Conservation (phyloP, 1,140 invertebrate genomes). For the Philopotamus ludificatus region DNA sequence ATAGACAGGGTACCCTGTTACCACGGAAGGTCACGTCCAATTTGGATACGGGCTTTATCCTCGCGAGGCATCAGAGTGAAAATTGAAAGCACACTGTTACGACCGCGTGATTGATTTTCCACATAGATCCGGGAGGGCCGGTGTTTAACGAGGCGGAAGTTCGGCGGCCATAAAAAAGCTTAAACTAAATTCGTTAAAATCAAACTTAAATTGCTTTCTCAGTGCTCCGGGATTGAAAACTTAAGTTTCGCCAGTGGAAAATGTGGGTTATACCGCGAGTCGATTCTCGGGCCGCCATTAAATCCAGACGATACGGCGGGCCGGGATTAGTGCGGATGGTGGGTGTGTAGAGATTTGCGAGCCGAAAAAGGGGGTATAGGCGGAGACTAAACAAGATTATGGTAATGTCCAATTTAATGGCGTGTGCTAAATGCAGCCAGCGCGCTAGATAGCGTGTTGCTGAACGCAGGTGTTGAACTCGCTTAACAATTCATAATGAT, state of each 20-base stretch:
- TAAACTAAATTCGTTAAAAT: slow-evolving; percentile 13
- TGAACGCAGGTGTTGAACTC: slow-evolving; percentile 2
- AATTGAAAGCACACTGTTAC: no score
- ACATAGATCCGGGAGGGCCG: no score
- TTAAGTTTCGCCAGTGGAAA: background rate
- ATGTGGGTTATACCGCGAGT: background rate
- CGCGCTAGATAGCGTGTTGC: background rate
- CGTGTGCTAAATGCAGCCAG: slow-evolving; percentile 34
- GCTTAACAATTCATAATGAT: background rate
- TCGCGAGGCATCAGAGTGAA: no score
- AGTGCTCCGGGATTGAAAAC: background rate
- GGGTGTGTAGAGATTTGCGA: slow-evolving; percentile 18
- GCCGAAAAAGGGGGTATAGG: slow-evolving; percentile 6
- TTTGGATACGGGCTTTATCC: no score
- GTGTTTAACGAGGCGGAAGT: background rate
- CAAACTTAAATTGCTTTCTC: slow-evolving; percentile 19
- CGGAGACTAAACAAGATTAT: slow-evolving; percentile 30
- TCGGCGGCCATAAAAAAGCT: background rate
- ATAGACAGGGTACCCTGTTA: no score
- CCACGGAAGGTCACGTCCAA: no score
- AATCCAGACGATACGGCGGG: background rate
- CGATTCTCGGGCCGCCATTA: background rate
- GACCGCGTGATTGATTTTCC: no score
- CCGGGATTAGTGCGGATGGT: slow-evolving; percentile 9
- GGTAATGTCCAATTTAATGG: slow-evolving; percentile 41